A percentile compares a stretch with the other conserved stretches of the same genome.
These are phyloP conservation scores for Perizoma affinitatum DNA, from an alignment of 2,888 invertebrate species.

Conservation along the genomic window DNA sequence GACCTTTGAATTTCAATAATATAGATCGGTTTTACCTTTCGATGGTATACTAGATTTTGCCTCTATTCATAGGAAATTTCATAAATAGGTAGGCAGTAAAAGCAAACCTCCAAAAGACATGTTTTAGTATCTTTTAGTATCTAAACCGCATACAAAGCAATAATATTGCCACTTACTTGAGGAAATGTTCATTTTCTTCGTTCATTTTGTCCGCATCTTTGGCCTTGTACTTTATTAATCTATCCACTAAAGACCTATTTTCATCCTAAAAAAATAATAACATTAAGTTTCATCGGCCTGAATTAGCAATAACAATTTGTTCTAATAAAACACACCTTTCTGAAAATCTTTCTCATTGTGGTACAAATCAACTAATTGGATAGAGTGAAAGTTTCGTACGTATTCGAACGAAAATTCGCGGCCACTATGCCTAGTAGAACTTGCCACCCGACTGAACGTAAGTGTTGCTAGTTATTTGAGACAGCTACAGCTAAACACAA, in stretches of 20 bases:
- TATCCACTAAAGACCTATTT: constrained; percentile 92
- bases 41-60: constrained; percentile 5
- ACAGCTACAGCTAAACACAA: constrained; percentile 62
- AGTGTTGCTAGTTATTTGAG: constrained; percentile 56
- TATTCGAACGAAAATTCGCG: constrained; percentile 18
- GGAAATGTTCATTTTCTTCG: constrained; percentile 96
- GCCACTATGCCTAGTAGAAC: constrained; percentile 43
- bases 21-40: constrained; percentile 4
- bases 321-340: constrained; percentile 21
- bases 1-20: constrained; percentile 5
- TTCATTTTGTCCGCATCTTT: constrained; percentile 98
- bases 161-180: constrained; percentile 87
- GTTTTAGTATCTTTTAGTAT: constrained; percentile 40
- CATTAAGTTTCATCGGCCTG: not conserved
- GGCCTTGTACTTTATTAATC: constrained; percentile 95
- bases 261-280: constrained; percentile 88
- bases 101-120: constrained; percentile 50
- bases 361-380: constrained; percentile 16
- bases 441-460: constrained; percentile 61
- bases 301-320: not conserved
- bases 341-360: constrained; percentile 36
- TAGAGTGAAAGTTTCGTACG: not conserved
- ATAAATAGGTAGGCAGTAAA: constrained; percentile 27
- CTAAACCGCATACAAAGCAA: constrained; percentile 31
- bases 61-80: constrained; percentile 18